Conservation (phyloP, 2,113 vertebrate genomes). For the Cygnus atratus region DNA sequence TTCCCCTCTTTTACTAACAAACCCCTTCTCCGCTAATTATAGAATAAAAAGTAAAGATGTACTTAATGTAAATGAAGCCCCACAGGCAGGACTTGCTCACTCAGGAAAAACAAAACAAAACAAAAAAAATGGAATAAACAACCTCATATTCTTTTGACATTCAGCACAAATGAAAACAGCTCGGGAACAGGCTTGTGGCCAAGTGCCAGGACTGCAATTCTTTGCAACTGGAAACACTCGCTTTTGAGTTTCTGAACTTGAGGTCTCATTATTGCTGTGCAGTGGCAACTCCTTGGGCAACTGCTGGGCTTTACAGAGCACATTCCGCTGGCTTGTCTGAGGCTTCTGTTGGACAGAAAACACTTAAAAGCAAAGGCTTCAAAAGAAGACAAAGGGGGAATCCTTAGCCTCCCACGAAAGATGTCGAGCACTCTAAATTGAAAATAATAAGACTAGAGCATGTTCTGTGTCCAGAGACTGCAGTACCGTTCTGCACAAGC, state of each 20-base stretch:
- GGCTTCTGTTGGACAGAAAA: not conserved
- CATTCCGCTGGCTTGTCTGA: not conserved
- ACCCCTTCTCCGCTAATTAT: not conserved
- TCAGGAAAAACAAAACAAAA: not conserved
- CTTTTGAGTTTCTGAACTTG: not conserved
- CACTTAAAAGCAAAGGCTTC: not conserved
- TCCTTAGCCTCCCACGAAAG: not conserved
- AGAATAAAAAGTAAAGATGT: not conserved
- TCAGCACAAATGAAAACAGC: not conserved
- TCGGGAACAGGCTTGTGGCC: not conserved
- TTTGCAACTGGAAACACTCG: slow-evolving; percentile 6
- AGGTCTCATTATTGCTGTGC: not conserved
- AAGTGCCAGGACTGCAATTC: not conserved
- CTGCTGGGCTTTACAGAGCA: not conserved
- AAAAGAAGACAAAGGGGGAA: not conserved
- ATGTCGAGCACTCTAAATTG: not conserved
- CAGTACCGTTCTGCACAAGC: not conserved
- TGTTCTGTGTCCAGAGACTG: not conserved
- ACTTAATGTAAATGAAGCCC: not conserved
- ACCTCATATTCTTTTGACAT: not conserved
- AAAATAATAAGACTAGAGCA: not conserved
- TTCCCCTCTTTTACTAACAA: not conserved
- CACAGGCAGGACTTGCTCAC: not conserved
- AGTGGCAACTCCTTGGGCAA: not conserved
- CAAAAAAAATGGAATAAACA: not conserved